Evolutionary conservation across 2,797 vertebrate species (phyloP).

Genomic region (Mus spretus): DNA sequence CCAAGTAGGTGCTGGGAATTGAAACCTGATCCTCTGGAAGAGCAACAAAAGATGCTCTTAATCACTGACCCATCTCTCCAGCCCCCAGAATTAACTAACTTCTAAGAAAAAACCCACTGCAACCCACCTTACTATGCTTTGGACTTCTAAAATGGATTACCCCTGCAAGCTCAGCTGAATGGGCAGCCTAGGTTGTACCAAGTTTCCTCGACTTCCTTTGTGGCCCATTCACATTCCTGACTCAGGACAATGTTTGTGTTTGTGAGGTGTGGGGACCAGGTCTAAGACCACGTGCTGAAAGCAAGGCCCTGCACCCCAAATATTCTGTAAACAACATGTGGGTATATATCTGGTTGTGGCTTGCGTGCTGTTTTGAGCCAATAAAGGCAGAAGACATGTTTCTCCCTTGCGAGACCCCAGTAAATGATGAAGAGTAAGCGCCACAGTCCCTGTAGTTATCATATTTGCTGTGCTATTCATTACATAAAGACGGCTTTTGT

Average conservation of each 20-base stretch:
- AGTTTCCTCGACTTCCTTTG: background rate
- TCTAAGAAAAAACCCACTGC: background rate
- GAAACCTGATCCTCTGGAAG: background rate
- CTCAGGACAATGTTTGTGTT: background rate
- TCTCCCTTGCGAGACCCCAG: background rate
- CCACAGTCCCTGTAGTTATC: too few relatives aligned
- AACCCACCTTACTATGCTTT: background rate
- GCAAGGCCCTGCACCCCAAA: background rate
- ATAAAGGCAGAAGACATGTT: background rate
- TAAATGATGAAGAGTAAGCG: background rate
- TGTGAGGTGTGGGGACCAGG: too few relatives aligned
- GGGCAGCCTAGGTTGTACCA: background rate
- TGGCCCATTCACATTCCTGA: background rate
- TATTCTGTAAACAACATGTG: background rate
- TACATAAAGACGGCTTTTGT: background rate
- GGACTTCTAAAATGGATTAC: too few relatives aligned
- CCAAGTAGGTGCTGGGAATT: background rate
- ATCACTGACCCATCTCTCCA: too few relatives aligned
- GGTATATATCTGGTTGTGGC: too few relatives aligned
- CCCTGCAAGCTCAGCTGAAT: background rate
- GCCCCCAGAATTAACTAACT: background rate
- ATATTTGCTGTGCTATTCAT: background rate
- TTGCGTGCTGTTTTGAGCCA: background rate
- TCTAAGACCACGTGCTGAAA: background rate
- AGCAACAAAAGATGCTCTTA: background rate